Base-by-base conservation (phyloP, 1,140 invertebrate species). In the Solen grandis region DNA sequence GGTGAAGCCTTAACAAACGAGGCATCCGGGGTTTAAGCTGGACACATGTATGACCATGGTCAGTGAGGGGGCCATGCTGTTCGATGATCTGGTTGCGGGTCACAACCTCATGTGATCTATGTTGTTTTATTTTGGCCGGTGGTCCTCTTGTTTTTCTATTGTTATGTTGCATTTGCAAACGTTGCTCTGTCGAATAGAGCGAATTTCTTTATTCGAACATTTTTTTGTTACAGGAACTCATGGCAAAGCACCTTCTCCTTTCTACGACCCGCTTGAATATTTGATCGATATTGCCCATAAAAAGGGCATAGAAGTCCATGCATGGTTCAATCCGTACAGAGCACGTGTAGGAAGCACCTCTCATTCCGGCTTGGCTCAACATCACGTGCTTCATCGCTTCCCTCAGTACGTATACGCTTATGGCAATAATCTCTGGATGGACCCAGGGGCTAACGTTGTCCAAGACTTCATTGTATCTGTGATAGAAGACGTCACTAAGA, bases 241-340 rank as follows among this genome's bases (percentile, higher is more conserved):
- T 63, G 90, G 90, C 2, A 81, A 68, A 46, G 82, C 85, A 1
- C 90, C 90, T 0, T 66, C 29, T 52, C 88, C 88, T 10, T 86
- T 63, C 50, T 91, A 86, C 59, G 90, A 91, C 54, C 90, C 90
- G n/a, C 79, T 91, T 3, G 50, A 84, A 60, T 87, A 88, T 63
- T 63, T 86, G 1, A 63, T 90, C 8, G 29, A 70, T 5, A 86
- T 89, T 65, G 86, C 86, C 0, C 88, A 90, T 55, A 65, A 36
- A 10, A 72, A 86, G 50, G 87, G 87, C 46, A 86, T 91, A 46
- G 89, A 91, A 69, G 85, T 91, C 0, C 90, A 91, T 76, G 87
- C 90, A 0, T 91, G 90, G 90, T 87, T 90, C 55, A 91, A 91
- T 66, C 90, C 90, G 1, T 91, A 91, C 75, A 76, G 84, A 81